Base-by-base conservation (phyloP, 64 coral and sea anemone genomes). In the Stichodactyla helianthus region DNA sequence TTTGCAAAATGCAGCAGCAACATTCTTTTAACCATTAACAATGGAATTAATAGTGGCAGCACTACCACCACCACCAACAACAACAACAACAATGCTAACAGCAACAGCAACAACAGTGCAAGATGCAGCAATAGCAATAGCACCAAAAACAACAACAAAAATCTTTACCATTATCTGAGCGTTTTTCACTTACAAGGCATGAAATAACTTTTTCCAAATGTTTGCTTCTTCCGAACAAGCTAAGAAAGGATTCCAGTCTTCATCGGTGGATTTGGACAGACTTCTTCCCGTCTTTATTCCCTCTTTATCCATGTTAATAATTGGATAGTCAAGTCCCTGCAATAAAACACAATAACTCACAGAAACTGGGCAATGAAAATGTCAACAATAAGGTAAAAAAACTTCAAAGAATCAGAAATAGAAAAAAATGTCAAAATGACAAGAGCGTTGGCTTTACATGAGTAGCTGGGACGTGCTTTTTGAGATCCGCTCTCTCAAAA, bases 301-400 rank as follows among this genome's bases (percentile, higher is more conserved):
- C 26, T 87, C 85, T 60, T 52, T 91, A 11, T 82, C 86, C 31
- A 71, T 67, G 56, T 27, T 71, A 16, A 91, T 91, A 17, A 25
- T 19, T 20, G 90, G 85, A 55, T 91, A 91, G 13, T 87, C 86
- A 50, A 91, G 59, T 12, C 90, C 90, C 90, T 91, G 77, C 28
- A 51, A 19, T 52, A 53, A 20, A 65, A n/a, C 5, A 20, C 5
- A 18, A 65, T 23, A 65, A 65, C 22, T 65, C 3, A 22, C 20
- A 6, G 25, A 74, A 13, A 4, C 25, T 19, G 11, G 1, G 12
- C 15, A 22, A 79, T 50, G 10, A 22, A 12, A 44, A 35, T 79
- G 50, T 79, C 35, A 44, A 44, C 2, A 44, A 5, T 17, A 0
- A 54, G 25, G 2, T 83, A 59, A 17, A 25, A 25, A 56, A 12